A percentile compares a stretch with the other conserved stretches of the same genome.
Evolutionary conservation across 2,888 invertebrate genomes (phyloP).

Genomic region (Bombylius major): DNA sequence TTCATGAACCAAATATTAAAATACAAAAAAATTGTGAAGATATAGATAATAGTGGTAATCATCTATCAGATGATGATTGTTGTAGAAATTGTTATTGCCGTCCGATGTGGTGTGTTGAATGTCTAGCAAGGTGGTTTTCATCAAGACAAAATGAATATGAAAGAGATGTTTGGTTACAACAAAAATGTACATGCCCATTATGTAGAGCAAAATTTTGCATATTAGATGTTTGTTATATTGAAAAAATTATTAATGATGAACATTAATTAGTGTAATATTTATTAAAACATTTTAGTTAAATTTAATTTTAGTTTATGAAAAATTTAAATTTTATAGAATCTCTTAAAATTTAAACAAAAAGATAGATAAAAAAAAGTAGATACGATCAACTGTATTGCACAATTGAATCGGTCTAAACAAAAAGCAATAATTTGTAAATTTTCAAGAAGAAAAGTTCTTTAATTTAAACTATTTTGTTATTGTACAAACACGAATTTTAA

Average conservation of each 20-base stretch:
- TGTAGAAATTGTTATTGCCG: slow-evolving; percentile 54
- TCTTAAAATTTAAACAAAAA: too few species aligned
- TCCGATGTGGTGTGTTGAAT: slow-evolving; percentile 82
- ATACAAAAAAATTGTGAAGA: slow-evolving; percentile 54
- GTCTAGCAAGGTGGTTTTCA: slow-evolving; percentile 80
- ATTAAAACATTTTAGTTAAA: too few species aligned
- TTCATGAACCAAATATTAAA: slow-evolving; percentile 63
- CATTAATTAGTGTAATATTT: not conserved
- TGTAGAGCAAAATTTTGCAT: slow-evolving; percentile 77
- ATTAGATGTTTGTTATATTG: slow-evolving; percentile 57
- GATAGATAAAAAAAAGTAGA: too few species aligned
- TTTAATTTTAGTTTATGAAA: too few species aligned
- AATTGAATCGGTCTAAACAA: too few species aligned
- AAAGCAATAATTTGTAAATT: too few species aligned
- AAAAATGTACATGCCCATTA: slow-evolving; percentile 78
- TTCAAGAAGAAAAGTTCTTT: too few species aligned
- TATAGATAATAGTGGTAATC: slow-evolving; percentile 35
- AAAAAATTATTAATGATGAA: slow-evolving; percentile 12
- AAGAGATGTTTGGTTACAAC: slow-evolving; percentile 64
- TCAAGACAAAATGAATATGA: slow-evolving; percentile 59
- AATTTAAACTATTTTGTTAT: too few species aligned
- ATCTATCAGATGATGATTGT: slow-evolving; percentile 29
- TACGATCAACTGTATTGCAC: too few species aligned
- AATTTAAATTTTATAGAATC: too few species aligned
- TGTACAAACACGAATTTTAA: too few species aligned